Conservation (phyloP, 2,888 invertebrate species). For the Linnaemya vulpina region DNA sequence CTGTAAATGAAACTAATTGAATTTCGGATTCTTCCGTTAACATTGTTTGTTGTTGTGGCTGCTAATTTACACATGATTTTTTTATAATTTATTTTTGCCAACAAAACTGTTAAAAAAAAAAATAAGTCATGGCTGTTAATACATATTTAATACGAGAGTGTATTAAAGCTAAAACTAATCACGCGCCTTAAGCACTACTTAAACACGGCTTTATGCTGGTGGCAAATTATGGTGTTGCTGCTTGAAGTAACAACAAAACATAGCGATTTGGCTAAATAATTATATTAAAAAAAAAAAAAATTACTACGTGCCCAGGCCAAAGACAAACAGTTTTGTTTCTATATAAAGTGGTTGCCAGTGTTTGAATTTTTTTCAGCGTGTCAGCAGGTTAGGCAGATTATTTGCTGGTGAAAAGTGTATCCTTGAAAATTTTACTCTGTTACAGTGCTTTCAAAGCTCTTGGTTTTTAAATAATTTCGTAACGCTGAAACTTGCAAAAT, state of each 20-base stretch:
- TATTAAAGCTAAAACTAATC: conserved; percentile 24
- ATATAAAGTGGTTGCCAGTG: neutral
- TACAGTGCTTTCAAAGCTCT: no score
- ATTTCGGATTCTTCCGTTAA: conserved; percentile 54
- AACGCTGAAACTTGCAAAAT: no score
- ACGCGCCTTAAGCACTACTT: conserved; percentile 39
- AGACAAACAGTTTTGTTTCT: neutral
- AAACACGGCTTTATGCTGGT: conserved; percentile 18
- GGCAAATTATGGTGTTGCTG: conserved; percentile 21
- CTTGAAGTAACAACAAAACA: neutral
- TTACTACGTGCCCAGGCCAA: conserved; percentile 1
- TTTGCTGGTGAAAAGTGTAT: neutral
- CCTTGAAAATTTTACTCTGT: no score
- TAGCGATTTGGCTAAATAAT: no score
- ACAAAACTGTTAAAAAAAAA: conserved; percentile 51
- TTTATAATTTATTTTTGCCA: conserved; percentile 9
- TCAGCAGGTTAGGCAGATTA: conserved; percentile 14
- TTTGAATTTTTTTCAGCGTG: conserved; percentile 15
- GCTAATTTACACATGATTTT: conserved; percentile 36
- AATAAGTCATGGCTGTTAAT: conserved; percentile 56
- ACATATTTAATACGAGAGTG: neutral
- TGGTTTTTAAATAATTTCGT: no score
- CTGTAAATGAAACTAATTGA: conserved; percentile 40
- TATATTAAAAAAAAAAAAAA: neutral
- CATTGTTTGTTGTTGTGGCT: conserved; percentile 31